Conservation (phyloP, 2,797 vertebrate species). For the Dendrocincla fuliginosa region DNA sequence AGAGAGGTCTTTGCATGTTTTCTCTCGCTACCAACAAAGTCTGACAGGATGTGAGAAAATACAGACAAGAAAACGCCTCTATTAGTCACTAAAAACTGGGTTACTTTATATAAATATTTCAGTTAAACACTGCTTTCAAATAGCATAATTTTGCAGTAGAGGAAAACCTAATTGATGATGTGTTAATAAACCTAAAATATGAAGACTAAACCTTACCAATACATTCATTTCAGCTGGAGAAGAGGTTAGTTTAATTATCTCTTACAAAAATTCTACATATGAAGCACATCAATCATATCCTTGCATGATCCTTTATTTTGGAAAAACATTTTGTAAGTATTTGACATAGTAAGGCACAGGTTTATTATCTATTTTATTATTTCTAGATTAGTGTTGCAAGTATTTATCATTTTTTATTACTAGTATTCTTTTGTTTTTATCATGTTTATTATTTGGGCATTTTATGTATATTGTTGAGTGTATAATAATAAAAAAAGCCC, state of each 20-base stretch:
- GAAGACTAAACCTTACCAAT: neutral
- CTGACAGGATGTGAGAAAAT: neutral
- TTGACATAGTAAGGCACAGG: accelerated
- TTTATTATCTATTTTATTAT: neutral
- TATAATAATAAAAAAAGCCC: neutral
- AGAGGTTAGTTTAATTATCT: neutral
- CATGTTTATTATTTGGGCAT: neutral
- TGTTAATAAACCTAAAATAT: neutral
- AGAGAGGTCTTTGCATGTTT: neutral
- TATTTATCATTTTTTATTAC: neutral
- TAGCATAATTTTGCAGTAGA: neutral
- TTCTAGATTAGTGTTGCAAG: accelerated
- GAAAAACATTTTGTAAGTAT: neutral
- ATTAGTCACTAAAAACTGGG: neutral
- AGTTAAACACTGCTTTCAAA: neutral
- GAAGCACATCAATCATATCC: neutral
- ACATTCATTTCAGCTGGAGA: neutral
- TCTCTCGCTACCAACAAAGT: neutral
- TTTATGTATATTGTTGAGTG: neutral
- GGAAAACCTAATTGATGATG: neutral
- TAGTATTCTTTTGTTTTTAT: neutral
- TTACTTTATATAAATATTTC: neutral
- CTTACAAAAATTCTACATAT: neutral
- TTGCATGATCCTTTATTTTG: neutral
- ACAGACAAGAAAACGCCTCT: neutral